These are phyloP conservation scores for Felis chaus DNA, from an alignment of 2,113 vertebrate species.

Conservation along the genomic window DNA sequence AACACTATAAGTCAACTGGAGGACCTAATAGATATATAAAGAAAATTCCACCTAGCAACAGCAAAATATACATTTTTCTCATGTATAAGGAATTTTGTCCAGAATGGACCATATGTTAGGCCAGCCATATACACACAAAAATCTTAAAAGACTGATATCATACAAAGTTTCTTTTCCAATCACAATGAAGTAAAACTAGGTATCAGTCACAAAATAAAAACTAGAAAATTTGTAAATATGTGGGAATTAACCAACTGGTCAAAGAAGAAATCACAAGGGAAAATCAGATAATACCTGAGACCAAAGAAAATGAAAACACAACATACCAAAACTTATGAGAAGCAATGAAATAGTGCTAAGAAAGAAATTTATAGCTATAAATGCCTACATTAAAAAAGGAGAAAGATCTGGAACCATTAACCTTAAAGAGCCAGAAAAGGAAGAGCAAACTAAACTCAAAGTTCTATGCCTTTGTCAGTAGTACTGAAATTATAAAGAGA, in stretches of 20 bases:
- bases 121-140: not conserved
- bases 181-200: not conserved
- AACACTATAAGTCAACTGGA: not conserved
- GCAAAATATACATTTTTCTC: not conserved
- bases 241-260: not conserved
- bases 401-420: not conserved
- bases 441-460: not conserved
- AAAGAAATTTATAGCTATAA: not conserved
- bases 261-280: not conserved
- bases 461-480: not conserved
- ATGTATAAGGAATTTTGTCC: not conserved
- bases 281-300: constrained; percentile 11
- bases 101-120: not conserved
- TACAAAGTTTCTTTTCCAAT: not conserved
- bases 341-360: not conserved
- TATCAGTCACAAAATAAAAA: not conserved
- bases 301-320: not conserved
- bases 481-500: not conserved
- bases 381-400: not conserved
- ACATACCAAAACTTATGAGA: not conserved
- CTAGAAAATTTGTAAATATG: not conserved
- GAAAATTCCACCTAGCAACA: not conserved
- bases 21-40: not conserved
- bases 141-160: not conserved
- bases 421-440: not conserved